Evolutionary conservation across 2,888 invertebrate species (phyloP), one percentile per base, ranked within the genome.

Genomic region (Nasonovia ribisnigri): DNA sequence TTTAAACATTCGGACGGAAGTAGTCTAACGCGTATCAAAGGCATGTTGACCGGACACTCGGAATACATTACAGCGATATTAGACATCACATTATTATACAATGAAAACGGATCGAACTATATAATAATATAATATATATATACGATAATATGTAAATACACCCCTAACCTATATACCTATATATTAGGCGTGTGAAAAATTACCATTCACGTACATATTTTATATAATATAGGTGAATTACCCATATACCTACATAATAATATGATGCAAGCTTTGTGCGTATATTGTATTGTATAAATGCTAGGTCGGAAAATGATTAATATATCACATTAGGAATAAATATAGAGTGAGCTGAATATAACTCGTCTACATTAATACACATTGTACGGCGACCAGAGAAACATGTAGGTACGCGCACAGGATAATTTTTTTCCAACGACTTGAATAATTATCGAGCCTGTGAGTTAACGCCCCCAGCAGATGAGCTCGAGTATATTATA

Each of bases 1-100:
- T 86, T 90, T 87, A 90, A 90, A 93, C 67, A 90, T 93, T 90
- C 90, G 89, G 29, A 86, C 48, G 93, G 51, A 90, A 67, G 92
- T 48, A 48, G 86, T 90, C 86, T 42, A 86, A 90, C 86, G 90
- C 86, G 86, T 90, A 87, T 93, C 90, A 93, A 93, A 93, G 90
- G 86, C 86, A 6, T 60, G 90, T 86, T 26, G 24, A 91, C 86
- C 86, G n/a, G 77, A 93, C 67, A 84, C 43, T 43, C 57, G 89
- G 89, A 93, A 93, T 93, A 89, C 10, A 84, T 92, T 84, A 91
- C 24, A n/a, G 43, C 26, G 42, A 16, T n/a, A 42, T 51, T 43
- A 42, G 36, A 51, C 11, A 90, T 77, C 77, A 16, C 43, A 43
- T 60, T 29, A 24, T 54, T 42, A 36, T 42, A 77, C 54, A 51